Base-by-base conservation (phyloP, 1,140 invertebrate species). In the Trissolcus basalis region DNA sequence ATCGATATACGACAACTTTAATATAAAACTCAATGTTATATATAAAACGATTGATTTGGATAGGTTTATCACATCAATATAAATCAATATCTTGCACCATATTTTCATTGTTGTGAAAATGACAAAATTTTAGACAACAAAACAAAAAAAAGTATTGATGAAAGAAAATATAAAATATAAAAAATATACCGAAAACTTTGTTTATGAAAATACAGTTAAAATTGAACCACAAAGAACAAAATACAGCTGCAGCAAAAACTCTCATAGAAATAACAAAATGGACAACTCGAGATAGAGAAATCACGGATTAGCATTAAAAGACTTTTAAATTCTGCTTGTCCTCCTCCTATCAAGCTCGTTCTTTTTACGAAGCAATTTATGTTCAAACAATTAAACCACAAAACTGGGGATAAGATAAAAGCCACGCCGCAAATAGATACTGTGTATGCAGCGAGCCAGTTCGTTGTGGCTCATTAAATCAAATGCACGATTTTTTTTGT, bases 391-490 rank as follows among this genome's bases (percentile, higher is more conserved):
- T 70, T 76, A 70, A 76, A 64, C 54, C 54, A 49, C 59, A 35
- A 67, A 68, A 76, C 48, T 67, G 50, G 48, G 49, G 49, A 60
- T 61, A 76, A 70, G 65, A 69, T 67, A 71, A 70, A 67, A 47
- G 43, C 55, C 11, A 33, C 11, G 41, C 14, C 45, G 50, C 63
- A 72, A 71, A 72, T 68, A 72, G 58, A 63, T 47, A 72, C 50
- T 72, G 58, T 64, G 63, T 77, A 72, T 67, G 68, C 68, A 72
- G 61, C 45, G 55, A 54, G 47, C 41, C 61, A 33, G 51, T 54
- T 68, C 47, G 58, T 48, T 68, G 56, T 51, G 74, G 67, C 58
- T 72, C 67, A 71, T 77, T 71, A 68, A 63, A 72, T 77, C 49
- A 50, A 68, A 63, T 70, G 54, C 67, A 60, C 60, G 65, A 63